Base-by-base conservation (phyloP, 2,888 invertebrate species). In the Laothoe populi region DNA sequence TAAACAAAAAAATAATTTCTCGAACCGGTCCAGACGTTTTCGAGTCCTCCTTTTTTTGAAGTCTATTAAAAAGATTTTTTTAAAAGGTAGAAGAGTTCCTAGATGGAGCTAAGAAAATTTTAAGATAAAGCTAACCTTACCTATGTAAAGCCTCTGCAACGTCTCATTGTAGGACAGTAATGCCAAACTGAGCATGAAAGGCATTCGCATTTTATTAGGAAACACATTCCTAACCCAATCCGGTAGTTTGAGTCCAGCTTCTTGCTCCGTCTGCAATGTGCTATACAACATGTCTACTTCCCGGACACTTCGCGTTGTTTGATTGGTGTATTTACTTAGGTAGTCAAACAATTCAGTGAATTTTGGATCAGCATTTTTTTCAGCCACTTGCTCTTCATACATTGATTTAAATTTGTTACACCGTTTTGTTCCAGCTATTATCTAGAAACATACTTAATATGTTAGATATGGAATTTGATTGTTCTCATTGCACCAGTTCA, bases 281-380 rank as follows among this genome's bases (percentile, higher is more conserved):
- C 95, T 96, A 77, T 95, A 97, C 10, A 97, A 82, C 59, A 94
- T 94, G 81, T 97, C 97, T 1, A 96, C 94, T 31, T 94, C 93
- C n/a, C 95, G 81, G 4, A 96, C 92, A 67, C 93, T 95, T 7
- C 82, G 77, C 75, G 92, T 81, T 49, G 79, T 88, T 68, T 93
- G 87, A 63, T 92, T 93, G 8, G 92, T 89, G 63, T 93, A 78
- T 73, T 87, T 88, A 48, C 94, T 94, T 46, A 97, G 81, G 70
- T 95, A 93, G 46, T 94, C 87, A 77, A 95, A 96, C 31, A 97
- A 85, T 53, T 95, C 93, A n/a, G 83, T 77, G 73, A 95, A 94
- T 93, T 92, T 73, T 77, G 92, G 78, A 91, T 94, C 69, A 89
- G 82, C 74, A 89, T 90, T 72, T 78, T 83, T 67, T 93, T 90